Evolutionary conservation across 2,888 invertebrate species (phyloP), one percentile per base, ranked within the genome.

Genomic region (Ophioninae sp.): DNA sequence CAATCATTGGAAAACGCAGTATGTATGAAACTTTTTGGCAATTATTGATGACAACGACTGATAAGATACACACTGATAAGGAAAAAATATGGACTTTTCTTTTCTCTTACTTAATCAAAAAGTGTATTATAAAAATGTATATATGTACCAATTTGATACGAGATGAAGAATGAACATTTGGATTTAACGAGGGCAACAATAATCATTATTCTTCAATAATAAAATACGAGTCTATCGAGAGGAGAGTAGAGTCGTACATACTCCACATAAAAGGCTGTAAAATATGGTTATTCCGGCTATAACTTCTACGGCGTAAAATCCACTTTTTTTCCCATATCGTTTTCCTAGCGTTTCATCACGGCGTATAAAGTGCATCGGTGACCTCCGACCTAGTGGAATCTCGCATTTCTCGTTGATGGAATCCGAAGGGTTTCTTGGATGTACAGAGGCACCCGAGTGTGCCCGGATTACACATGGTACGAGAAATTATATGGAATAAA

Each of bases 391-490:
- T 21, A 50, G 68, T 17, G 59, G 39, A 74, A 70, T 61, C 70
- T 70, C 76, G 30, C 69, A 67, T 44, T n/a, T 37, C 69, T 56
- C 37, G 57, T 20, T 37, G 65, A 67, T 30, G 62, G 64, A 72
- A 65, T 59, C 56, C 20, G 70, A 76, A 56, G 68, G 68, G 56
- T 64, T 68, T 64, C 57, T 30, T 30, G 30, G 30, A 30, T 30
- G 3, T 30, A 3, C 30, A 30, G 30, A 30, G 30, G n/a, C n/a
- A n/a, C n/a, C 65, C 56, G 65, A 65, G 75, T 65, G 75, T 75
- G 56, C 56, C 77, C 57, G 83, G 83, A 83, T 83, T 80, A 81
- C 83, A 39, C 81, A 23, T 59, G 73, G 13, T 73, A 64, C 68
- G 39, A 41, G 56, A 76, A 50, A 37, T 57, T 23, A n/a, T 44